Percentiles rank a stretch among this genome's conserved stretches.
Conservation (phyloP, 2,888 invertebrate species). For the Metopia argyrocephala region DNA sequence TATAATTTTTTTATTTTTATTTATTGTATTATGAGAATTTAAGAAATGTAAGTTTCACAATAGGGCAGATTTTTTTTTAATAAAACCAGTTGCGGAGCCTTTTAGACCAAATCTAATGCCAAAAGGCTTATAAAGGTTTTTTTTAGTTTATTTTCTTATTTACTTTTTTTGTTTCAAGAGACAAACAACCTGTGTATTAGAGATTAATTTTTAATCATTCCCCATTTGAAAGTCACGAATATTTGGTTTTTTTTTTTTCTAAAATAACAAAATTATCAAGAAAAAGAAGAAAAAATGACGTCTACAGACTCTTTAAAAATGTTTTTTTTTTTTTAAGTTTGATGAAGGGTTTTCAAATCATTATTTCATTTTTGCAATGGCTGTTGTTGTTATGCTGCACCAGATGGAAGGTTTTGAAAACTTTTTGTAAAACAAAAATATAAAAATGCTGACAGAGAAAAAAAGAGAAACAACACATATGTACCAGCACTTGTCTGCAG, state of each 20-base stretch:
- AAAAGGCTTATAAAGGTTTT: constrained; percentile 9
- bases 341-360: constrained; percentile 54
- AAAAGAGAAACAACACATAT: constrained; percentile 15
- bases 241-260: too few relatives aligned
- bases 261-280: neutral
- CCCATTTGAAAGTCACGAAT: constrained; percentile 27
- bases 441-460: constrained; percentile 51
- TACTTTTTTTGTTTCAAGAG: constrained; percentile 2
- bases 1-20: too few relatives aligned
- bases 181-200: constrained; percentile 48
- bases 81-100: constrained; percentile 6
- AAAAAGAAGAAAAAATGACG: neutral
- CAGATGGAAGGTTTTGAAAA: constrained; percentile 51
- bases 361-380: constrained; percentile 29
- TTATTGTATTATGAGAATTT: neutral
- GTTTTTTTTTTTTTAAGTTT: constrained; percentile 43
- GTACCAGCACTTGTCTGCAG: neutral
- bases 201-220: constrained; percentile 47
- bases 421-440: neutral
- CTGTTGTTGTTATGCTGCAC: constrained; percentile 9
- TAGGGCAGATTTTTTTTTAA: neutral
- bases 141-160: constrained; percentile 4
- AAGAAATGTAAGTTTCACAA: neutral
- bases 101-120: neutral
- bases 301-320: constrained; percentile 14